A percentile compares a stretch with the other conserved stretches of the same genome.
These are phyloP conservation scores for Heterochromis multidens DNA, from an alignment of 2,113 vertebrate species.

Conservation along the genomic window DNA sequence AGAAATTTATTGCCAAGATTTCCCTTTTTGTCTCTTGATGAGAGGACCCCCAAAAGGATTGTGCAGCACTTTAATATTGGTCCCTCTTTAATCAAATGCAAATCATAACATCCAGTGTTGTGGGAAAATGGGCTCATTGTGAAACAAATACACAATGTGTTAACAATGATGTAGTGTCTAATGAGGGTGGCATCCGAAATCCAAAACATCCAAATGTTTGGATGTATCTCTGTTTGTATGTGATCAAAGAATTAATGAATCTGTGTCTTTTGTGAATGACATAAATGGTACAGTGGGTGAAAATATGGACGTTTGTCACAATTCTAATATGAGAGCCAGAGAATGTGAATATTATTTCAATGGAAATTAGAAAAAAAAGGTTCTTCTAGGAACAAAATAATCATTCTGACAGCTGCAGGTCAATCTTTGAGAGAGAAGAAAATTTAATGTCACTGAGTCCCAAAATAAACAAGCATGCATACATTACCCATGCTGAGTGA, in stretches of 20 bases:
- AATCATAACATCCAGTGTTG: constrained; percentile 21
- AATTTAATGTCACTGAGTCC: background rate
- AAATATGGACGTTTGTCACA: too few species aligned
- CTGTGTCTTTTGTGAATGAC: background rate
- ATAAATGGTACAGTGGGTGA: background rate
- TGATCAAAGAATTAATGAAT: background rate
- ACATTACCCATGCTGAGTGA: background rate
- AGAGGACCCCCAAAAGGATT: constrained; percentile 17
- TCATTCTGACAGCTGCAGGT: background rate
- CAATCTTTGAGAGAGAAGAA: background rate
- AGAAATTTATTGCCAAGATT: constrained; percentile 56
- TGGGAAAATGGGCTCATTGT: background rate
- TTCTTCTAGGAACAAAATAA: background rate
- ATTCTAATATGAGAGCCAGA: background rate
- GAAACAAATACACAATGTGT: background rate
- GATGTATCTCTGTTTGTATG: background rate
- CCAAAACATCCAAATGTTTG: background rate
- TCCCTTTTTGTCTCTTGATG: background rate
- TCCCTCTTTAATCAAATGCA: constrained; percentile 57
- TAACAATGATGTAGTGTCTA: constrained; percentile 44
- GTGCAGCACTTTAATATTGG: constrained; percentile 24
- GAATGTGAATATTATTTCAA: background rate
- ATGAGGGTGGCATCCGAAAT: background rate
- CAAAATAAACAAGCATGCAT: constrained; percentile 16
- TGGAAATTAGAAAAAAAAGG: background rate